Evolutionary conservation across 1,140 invertebrate genomes (phyloP), one percentile per base, ranked within the genome.

Genomic region (Chironomus striatipennis): DNA sequence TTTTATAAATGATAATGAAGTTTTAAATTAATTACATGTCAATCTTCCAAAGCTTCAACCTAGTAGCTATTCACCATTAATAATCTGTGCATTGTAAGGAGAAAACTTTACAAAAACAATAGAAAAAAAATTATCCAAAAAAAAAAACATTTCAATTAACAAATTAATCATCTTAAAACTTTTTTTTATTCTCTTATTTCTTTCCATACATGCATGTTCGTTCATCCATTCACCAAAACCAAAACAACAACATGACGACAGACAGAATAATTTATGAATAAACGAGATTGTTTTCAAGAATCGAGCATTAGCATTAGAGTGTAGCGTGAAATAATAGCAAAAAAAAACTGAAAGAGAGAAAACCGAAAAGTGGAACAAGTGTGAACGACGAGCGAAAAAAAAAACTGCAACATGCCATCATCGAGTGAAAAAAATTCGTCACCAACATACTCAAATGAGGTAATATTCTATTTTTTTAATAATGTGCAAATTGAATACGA

Each of bases 391-490:
- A 57, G 47, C 47, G n/a, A 57, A 57, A 15, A 7, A 70, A 6
- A 34, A 34, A 70, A 70, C 17, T 70, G 65, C 65, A 70, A 7
- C 65, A 70, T 70, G 65, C 65, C 65, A 70, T 70, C 65, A 21
- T 70, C 65, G 65, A 70, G 65, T 70, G 65, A 70, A 70, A 70
- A 70, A 70, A 70, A 70, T 70, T 70, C 65, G 20, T 70, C 65
- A 70, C 65, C 65, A 70, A 70, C 65, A 70, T 70, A 8, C 65
- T 70, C 65, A 70, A 70, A 70, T 70, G 65, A 70, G 65, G 65
- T 70, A 70, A 70, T 57, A 57, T 20, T 20, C 20, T 70, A 70
- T 70, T 70, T 70, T 20, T 18, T 18, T 70, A 18, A 57, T 57
- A 57, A 57, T 57, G 47, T 57, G 5, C n/a, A 57, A n/a, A n/a